Percentiles rank a stretch among this genome's conserved stretches.
Conservation (phyloP, 2,113 vertebrate species). For the Cyprinodon variegatus region DNA sequence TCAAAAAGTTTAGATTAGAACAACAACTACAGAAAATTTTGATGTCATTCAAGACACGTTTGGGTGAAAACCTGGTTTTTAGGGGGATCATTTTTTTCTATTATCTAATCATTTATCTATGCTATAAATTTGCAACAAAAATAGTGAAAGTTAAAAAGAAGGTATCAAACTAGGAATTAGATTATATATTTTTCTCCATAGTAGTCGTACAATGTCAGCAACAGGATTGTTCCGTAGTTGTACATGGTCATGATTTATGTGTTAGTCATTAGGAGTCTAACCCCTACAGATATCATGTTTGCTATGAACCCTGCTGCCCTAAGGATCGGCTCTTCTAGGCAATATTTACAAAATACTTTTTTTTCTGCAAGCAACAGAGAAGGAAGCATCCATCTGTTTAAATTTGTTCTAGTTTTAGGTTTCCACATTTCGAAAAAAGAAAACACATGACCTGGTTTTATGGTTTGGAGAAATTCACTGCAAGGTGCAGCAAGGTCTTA, state of each 20-base stretch:
- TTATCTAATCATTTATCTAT: no score
- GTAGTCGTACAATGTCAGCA: not conserved
- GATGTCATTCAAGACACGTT: no score
- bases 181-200: no score
- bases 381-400: not conserved
- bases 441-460: constrained; percentile 2
- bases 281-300: not conserved
- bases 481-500: not conserved
- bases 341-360: not conserved
- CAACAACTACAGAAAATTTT: no score
- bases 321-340: no score
- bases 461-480: not conserved
- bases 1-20: no score
- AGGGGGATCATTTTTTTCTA: no score
- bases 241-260: not conserved
- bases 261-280: not conserved
- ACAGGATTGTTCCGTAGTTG: not conserved
- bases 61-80: no score
- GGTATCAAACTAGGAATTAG: no score
- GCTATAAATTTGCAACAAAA: no score
- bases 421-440: not conserved
- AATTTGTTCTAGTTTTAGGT: not conserved
- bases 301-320: not conserved
- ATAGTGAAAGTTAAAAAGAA: no score
- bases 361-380: no score